Percentiles rank a stretch among this genome's conserved stretches.
Conservation (phyloP, 2,888 invertebrate species). For the Anarsia innoxiella region DNA sequence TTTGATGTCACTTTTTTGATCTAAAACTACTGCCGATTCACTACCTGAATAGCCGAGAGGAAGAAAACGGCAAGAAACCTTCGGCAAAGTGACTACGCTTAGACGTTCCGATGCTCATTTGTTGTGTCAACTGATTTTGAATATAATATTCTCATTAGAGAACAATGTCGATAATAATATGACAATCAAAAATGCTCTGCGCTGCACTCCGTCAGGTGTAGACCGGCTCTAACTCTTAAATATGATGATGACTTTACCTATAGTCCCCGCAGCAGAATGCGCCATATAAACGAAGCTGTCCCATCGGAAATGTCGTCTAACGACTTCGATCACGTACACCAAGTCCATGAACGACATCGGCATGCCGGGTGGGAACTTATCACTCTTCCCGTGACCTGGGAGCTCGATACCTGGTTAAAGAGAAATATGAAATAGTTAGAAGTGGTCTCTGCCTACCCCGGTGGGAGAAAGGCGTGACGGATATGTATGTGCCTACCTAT, state of each 20-base stretch:
- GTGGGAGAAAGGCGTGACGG: neutral
- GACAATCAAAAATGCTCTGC: neutral
- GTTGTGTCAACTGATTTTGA: neutral
- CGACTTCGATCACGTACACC: conserved; percentile 33
- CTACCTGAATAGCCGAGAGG: no score
- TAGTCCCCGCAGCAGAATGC: conserved; percentile 46
- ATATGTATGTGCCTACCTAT: neutral
- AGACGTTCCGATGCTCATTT: neutral
- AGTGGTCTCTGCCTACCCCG: neutral
- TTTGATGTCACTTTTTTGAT: no score
- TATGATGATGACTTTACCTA: no score
- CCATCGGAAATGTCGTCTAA: conserved; percentile 44
- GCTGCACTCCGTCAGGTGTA: neutral
- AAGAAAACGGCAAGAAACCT: neutral
- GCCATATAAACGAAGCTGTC: conserved; percentile 46
- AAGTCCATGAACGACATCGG: conserved; percentile 36
- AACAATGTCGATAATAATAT: neutral
- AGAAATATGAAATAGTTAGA: neutral
- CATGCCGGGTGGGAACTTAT: conserved; percentile 57
- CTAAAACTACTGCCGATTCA: no score
- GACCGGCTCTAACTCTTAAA: no score
- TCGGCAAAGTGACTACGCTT: neutral
- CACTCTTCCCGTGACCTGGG: conserved; percentile 76
- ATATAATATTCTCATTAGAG: neutral
- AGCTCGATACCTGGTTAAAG: conserved; percentile 50